Conservation (phyloP, 2,113 vertebrate genomes). For the Notothenia rossii region DNA sequence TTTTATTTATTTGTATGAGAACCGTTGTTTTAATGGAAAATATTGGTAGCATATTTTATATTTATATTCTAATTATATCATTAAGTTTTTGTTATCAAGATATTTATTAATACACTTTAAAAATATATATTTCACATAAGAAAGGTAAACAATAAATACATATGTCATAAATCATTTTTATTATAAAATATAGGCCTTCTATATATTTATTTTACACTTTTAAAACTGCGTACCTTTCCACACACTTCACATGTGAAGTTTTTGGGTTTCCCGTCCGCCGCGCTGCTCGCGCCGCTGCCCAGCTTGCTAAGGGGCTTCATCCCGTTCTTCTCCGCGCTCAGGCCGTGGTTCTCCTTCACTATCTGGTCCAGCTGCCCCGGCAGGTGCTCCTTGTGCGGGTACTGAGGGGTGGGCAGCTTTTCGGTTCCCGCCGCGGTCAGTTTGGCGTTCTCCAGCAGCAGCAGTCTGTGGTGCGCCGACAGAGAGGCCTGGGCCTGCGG, state of each 20-base stretch:
- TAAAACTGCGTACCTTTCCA: conserved; percentile 88
- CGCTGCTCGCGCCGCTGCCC: conserved; percentile 66
- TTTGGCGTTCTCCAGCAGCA: conserved; percentile 94
- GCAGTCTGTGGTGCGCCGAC: conserved; percentile 92
- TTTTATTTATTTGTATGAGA: too few species aligned
- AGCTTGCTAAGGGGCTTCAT: conserved; percentile 88
- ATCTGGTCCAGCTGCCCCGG: conserved; percentile 96
- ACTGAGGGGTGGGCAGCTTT: conserved; percentile 90
- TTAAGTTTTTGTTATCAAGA: background rate
- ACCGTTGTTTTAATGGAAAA: background rate
- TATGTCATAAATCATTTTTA: too few species aligned
- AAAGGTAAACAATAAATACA: too few species aligned
- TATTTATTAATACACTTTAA: too few species aligned
- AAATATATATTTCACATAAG: background rate
- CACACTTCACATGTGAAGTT: conserved; percentile 99
- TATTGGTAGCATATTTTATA: background rate
- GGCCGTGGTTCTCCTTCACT: conserved; percentile 91
- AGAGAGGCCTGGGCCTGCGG: conserved; percentile 89
- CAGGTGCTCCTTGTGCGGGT: conserved; percentile 93
- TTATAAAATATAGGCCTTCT: too few species aligned
- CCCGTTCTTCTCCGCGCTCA: conserved; percentile 85
- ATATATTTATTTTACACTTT: too few species aligned
- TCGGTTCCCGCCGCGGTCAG: conserved; percentile 86
- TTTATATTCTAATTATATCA: background rate
- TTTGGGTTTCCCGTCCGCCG: conserved; percentile 92